Evolutionary conservation across 2,888 invertebrate species (phyloP).

Genomic region (Polietes domitor): DNA sequence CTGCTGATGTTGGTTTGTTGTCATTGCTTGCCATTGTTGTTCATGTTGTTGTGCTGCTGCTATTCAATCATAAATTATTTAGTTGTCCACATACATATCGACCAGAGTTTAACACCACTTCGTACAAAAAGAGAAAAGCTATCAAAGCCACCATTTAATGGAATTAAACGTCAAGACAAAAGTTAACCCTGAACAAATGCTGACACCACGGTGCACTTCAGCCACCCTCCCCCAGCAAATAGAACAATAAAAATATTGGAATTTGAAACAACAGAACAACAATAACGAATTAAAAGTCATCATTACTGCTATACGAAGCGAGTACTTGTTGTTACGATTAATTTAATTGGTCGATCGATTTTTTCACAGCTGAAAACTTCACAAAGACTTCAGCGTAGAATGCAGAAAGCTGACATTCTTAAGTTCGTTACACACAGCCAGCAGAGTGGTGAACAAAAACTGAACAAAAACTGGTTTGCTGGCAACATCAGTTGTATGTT

Average conservation of each 20-base stretch:
- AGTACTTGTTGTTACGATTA: not conserved
- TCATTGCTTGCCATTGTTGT: too few relatives aligned
- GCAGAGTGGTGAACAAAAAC: too few relatives aligned
- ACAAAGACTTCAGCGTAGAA: not conserved
- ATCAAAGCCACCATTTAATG: not conserved
- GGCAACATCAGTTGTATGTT: not conserved
- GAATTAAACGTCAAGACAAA: conserved; percentile 6
- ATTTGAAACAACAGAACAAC: not conserved
- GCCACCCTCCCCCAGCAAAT: not conserved
- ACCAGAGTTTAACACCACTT: not conserved
- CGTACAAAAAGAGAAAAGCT: not conserved
- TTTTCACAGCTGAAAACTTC: not conserved
- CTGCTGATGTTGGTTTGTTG: too few relatives aligned
- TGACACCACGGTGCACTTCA: not conserved
- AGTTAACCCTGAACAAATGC: conserved; percentile 10
- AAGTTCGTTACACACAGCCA: not conserved
- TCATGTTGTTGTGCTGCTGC: not conserved
- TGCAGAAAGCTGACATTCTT: too few relatives aligned
- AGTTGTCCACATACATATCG: too few relatives aligned
- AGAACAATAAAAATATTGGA: not conserved
- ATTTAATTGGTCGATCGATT: not conserved
- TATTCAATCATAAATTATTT: conserved; percentile 2
- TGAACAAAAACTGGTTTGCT: conserved; percentile 4
- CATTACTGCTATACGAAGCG: not conserved
- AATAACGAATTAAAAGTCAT: not conserved